phyloP scores from a whole-genome alignment of 2,888 invertebrate genomes.

The Acrobasis repandana region DNA sequence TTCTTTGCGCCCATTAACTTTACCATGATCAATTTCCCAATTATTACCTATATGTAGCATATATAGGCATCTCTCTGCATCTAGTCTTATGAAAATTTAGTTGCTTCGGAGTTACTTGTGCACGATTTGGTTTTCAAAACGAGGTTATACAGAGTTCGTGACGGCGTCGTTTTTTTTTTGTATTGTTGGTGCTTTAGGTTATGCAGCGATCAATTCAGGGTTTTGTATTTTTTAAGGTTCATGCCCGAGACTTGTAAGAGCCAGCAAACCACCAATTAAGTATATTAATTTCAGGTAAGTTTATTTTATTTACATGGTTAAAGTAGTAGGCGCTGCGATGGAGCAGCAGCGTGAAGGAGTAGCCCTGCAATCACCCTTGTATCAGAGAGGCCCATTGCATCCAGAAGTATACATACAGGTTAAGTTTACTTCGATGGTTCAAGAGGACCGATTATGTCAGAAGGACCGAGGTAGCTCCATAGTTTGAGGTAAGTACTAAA shows the following conservation, averaged over 20 bases:
- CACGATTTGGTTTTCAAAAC: not conserved
- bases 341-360: too few relatives aligned
- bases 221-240: not conserved
- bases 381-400: too few relatives aligned
- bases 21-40: not conserved
- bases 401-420: too few relatives aligned
- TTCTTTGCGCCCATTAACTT: not conserved
- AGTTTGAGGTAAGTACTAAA: not conserved
- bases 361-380: too few relatives aligned
- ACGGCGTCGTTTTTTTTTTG: conserved; percentile 7
- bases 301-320: too few relatives aligned
- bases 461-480: not conserved
- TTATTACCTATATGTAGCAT: not conserved
- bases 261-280: too few relatives aligned
- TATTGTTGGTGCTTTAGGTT: conserved; percentile 16
- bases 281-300: too few relatives aligned
- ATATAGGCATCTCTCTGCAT: not conserved
- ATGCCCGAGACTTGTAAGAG: too few relatives aligned
- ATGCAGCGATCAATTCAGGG: not conserved
- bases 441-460: too few relatives aligned
- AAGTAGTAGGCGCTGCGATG: too few relatives aligned
- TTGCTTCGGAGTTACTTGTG: not conserved
- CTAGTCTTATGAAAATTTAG: not conserved
- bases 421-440: too few relatives aligned
- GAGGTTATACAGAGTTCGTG: not conserved